Base-by-base conservation (phyloP, 2,888 invertebrate species). In the Orthosia gracilis region DNA sequence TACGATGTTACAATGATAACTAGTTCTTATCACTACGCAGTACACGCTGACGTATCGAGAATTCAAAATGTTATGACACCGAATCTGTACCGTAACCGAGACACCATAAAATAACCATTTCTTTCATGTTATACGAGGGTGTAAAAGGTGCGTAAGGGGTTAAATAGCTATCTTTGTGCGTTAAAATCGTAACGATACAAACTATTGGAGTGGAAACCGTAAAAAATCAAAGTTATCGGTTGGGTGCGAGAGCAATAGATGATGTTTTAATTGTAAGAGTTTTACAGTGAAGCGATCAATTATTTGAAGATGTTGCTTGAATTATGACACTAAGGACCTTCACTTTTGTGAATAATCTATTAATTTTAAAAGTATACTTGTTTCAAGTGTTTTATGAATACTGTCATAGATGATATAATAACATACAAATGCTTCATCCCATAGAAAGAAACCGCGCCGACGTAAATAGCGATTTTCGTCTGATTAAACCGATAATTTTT, bases 31-130 rank as follows among this genome's bases (percentile, higher is more conserved):
- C 94, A 92, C 91, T 9, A 40, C 40, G 9, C 40, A 40, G 40
- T 91, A 89, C 89, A 83, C 77, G 79, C 89, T 92, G 92, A 92
- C 89, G 93, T 93, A 95, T 94, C 92, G 89, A 90, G 93, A 92
- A 94, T 93, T 93, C 94, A 93, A 92, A 96, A 96, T 95, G 95
- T 96, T 95, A 95, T 96, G 96, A 95, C 96, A 94, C 85, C 86
- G 87, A 90, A 93, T 94, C 94, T 92, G 91, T 91, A 91, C 93
- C 93, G 93, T 89, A 90, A 89, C 89, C 86, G 86, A 85, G 70
- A 65, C 81, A 92, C 93, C 94, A 93, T 96, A 96, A 96, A 96
- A 96, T 94, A 95, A 93, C 95, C 95, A 94, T 96, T 95, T 91
- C 94, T 94, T 92, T 93, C 94, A 92, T 94, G 93, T 95, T 95